Evolutionary conservation across 2,797 vertebrate species (phyloP), one percentile per base, ranked within the genome.

Genomic region (Podarcis lilfordi): DNA sequence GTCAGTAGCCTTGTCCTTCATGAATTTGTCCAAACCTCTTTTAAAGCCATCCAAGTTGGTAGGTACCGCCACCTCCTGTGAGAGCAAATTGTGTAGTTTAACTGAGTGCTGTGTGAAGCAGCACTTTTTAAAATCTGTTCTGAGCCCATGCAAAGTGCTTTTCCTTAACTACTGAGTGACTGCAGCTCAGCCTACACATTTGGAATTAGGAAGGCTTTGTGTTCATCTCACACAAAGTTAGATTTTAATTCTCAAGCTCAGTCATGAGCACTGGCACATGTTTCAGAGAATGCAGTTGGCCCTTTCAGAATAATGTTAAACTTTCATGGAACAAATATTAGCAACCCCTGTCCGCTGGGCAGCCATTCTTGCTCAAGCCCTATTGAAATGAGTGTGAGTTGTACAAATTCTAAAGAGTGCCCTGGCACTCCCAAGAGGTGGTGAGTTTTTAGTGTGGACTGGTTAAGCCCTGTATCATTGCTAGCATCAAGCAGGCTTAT

Each of bases 371-470:
- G 19, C 21, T 21, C 15, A 19, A 69, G 35, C 37, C 40, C 23
- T 61, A 45, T 32, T 85, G 74, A 85, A 78, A 75, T 77, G 35
- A 85, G 32, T 84, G 69, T 59, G 66, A 79, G 43, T 29, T 84
- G 21, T 25, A 64, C 50, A 74, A 43, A 17, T 40, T 61, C 32
- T 13, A n/a, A 61, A 81, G 35, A 29, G 25, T 43, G 29, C 11
- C 19, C 23, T 64, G 68, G 15, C 32, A 75, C 21, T 75, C 10
- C 35, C 1, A 45, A 45, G 17, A 78, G 7, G 27, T 29, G 35
- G 35, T 45, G 27, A 23, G n/a, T n/a, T 45, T 25, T 50, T 74
- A 25, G 43, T 4, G 37, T 72, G 43, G 40, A 5, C 37, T 40
- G 2, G 80, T 10, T 50, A 3, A 55, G 8, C 1, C 23, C 68